Evolutionary conservation across 2,113 vertebrate species (phyloP), one percentile per base, ranked within the genome.

Genomic region (Micronycteris hirsuta): DNA sequence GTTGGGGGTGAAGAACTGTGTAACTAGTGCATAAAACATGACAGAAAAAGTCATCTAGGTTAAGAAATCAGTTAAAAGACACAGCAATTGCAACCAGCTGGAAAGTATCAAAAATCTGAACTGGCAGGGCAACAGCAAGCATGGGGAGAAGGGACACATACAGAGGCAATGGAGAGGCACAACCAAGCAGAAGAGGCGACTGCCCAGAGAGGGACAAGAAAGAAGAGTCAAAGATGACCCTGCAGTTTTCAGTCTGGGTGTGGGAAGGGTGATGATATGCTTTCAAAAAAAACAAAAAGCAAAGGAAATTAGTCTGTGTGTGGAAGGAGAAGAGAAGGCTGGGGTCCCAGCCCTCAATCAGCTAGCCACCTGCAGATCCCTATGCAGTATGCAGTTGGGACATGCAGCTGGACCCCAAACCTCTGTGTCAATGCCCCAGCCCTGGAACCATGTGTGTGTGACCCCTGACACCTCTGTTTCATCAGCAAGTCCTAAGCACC

Each of bases 261-360:
- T 92, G 41, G 24, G 16, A 92, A 89, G 31, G 36, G 70, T 54
- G 38, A 54, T 11, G 7, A 16, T 1, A 33, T 3, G 24, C 2
- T 33, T 86, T 71, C 68, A 14, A 63, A 85, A 89, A 74, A 52
- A 82, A 92, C 24, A 33, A 45, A 87, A 38, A 74, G 77, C 77
- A 67, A 61, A 90, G 38, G 71, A 67, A 68, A 11, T 52, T 3
- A 41, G 19, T 71, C 15, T 87, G 10, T 7, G 33, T 52, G 20
- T 7, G 4, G 7, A 68, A 86, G 33, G 38, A 43, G 33, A 68
- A 71, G 41, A 67, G 47, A 77, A 67, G 67, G 43, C 36, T 26
- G 33, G 38, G 47, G 45, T 9, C 56, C 38, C 89, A 78, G 68
- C 38, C 31, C 26, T 65, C 26, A 31, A 9, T 0, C 26, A 47